Evolutionary conservation across 2,888 invertebrate species (phyloP).

Genomic region (Harpalus rufipes): DNA sequence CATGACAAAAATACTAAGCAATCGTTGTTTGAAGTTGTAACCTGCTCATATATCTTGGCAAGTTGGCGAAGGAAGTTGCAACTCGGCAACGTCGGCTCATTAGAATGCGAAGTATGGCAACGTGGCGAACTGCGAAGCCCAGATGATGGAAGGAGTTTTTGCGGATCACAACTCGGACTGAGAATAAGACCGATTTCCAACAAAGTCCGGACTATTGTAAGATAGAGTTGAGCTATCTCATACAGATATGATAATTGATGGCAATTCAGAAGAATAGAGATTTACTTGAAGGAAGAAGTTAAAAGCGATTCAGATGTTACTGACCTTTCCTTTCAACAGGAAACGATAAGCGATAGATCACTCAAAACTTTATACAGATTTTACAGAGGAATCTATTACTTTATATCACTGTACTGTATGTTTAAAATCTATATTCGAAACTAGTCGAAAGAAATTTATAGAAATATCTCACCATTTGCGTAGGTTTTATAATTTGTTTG

Average conservation of each 20-base stretch:
- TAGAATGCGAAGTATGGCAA: conserved; percentile 50
- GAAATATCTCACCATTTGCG: no score
- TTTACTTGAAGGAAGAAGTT: neutral
- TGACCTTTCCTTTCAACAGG: neutral
- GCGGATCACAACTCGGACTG: conserved; percentile 15
- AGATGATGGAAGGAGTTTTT: conserved; percentile 30
- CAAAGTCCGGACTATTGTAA: conserved; percentile 22
- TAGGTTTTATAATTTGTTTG: no score
- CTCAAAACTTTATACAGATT: no score
- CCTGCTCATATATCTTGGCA: conserved; percentile 21
- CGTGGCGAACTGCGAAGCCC: conserved; percentile 30
- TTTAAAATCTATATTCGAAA: no score
- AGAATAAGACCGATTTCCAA: conserved; percentile 34
- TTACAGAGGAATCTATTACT: no score
- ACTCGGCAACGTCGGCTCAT: neutral
- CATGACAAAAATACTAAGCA: conserved; percentile 11
- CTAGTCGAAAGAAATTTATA: no score
- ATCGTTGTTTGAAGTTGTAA: neutral
- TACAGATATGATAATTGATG: conserved; percentile 1
- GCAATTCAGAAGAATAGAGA: neutral
- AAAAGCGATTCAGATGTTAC: neutral
- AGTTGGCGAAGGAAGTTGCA: conserved; percentile 18
- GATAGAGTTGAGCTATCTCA: neutral
- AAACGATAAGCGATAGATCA: no score
- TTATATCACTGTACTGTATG: no score